phyloP scores from a whole-genome alignment of 2,113 vertebrate genomes.

The Paratilapia polleni region DNA sequence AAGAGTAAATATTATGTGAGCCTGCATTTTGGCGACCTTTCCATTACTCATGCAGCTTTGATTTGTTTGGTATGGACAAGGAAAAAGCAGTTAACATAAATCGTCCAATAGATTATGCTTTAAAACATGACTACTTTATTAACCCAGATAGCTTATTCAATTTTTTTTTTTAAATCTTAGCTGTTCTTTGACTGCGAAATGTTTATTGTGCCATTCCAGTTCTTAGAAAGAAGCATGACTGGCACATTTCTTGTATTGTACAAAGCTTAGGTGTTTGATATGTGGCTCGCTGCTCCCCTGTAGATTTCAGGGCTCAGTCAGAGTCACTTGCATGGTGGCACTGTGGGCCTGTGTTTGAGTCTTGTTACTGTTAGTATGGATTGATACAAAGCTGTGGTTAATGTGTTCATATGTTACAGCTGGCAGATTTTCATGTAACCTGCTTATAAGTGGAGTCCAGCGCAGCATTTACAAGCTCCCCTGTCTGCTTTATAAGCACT shows the following conservation, averaged over 20 bases:
- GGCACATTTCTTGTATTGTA: neutral
- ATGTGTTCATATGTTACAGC: conserved; percentile 16
- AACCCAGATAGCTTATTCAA: neutral
- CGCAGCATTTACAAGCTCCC: neutral
- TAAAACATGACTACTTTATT: neutral
- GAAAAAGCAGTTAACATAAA: neutral
- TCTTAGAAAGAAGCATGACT: neutral
- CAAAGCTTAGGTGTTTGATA: conserved; percentile 17
- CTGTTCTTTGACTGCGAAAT: neutral
- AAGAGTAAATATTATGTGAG: neutral
- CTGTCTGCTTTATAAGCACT: conserved; percentile 14
- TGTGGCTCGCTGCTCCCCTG: neutral
- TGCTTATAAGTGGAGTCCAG: conserved; percentile 21
- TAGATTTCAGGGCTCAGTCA: conserved; percentile 6
- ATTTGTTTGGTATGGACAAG: neutral
- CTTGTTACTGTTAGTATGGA: conserved; percentile 5
- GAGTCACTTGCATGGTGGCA: conserved; percentile 15
- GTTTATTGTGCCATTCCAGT: neutral
- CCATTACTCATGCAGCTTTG: neutral
- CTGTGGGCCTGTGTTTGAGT: neutral
- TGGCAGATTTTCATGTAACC: conserved; percentile 33
- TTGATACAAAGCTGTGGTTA: conserved; percentile 15
- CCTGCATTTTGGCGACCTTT: neutral
- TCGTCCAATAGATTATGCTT: neutral
- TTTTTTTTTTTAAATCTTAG: neutral